These are phyloP conservation scores for Colletes collaris DNA, from an alignment of 2,888 invertebrate species.

Conservation along the genomic window DNA sequence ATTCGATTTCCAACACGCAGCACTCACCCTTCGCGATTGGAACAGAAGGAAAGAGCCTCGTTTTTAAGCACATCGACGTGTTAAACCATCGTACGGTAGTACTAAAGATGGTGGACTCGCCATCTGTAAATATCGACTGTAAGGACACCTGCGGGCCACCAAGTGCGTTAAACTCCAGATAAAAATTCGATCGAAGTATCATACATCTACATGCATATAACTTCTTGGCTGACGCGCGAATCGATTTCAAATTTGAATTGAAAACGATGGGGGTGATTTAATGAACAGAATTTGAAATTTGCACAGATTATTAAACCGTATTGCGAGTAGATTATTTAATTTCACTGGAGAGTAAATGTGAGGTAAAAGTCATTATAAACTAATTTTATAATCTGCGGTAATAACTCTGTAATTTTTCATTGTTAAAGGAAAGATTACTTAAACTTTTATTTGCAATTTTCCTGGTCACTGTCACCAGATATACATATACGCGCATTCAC, in stretches of 20 bases:
- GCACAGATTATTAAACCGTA: no score
- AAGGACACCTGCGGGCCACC: slow-evolving; percentile 6
- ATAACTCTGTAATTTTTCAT: no score
- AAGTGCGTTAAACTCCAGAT: not conserved
- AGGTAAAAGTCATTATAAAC: no score
- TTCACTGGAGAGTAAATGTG: no score
- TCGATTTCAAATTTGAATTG: not conserved
- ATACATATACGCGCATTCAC: no score
- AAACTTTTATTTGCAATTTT: no score
- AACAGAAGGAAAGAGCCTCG: slow-evolving; percentile 60
- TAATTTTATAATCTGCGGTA: no score
- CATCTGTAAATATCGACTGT: not conserved
- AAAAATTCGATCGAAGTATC: not conserved
- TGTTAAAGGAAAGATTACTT: no score
- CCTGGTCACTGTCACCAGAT: no score
- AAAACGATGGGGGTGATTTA: not conserved
- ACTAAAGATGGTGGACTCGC: slow-evolving; percentile 15
- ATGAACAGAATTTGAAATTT: no score
- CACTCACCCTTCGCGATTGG: slow-evolving; percentile 65
- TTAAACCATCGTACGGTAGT: not conserved
- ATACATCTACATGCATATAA: no score
- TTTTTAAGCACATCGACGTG: not conserved
- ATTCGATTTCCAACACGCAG: slow-evolving; percentile 49
- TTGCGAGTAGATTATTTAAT: no score
- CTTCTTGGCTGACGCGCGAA: not conserved